Percentiles rank a stretch among this genome's conserved stretches.
Evolutionary conservation across 2,888 invertebrate species (phyloP).

Genomic region (Nomada lathburiana): DNA sequence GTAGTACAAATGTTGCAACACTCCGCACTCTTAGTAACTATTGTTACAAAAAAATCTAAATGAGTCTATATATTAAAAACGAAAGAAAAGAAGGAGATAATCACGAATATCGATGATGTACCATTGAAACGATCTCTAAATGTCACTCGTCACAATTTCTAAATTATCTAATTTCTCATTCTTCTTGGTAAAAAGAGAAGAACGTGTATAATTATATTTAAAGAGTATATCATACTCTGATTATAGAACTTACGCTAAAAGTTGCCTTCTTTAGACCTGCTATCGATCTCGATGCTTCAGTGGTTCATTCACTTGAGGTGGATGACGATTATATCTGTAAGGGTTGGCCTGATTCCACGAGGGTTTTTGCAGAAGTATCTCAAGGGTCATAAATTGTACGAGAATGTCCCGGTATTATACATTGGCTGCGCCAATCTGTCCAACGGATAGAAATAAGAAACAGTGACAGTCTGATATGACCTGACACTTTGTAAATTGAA

Average conservation of each 20-base stretch:
- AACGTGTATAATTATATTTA: constrained; percentile 8
- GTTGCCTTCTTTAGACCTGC: constrained; percentile 23
- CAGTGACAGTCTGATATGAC: not conserved
- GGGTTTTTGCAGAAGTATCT: constrained; percentile 20
- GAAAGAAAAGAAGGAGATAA: not conserved
- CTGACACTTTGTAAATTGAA: constrained; percentile 1
- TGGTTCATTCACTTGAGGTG: constrained; percentile 22
- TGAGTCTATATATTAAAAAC: not conserved
- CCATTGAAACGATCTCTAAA: not conserved
- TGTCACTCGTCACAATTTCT: not conserved
- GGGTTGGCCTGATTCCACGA: constrained; percentile 29
- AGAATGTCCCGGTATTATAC: constrained; percentile 7
- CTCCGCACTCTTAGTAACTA: constrained; percentile 1
- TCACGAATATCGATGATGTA: not conserved
- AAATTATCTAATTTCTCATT: not conserved
- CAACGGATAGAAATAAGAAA: not conserved
- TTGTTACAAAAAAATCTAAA: not conserved
- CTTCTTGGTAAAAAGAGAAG: not conserved
- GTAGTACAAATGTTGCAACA: not conserved
- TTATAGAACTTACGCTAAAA: constrained; percentile 14
- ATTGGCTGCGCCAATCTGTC: constrained; percentile 2
- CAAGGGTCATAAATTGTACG: constrained; percentile 22
- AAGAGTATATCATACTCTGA: not conserved
- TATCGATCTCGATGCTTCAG: constrained; percentile 31
- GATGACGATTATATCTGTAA: constrained; percentile 24